Conservation (phyloP, 2,797 vertebrate species). For the Naso thynnoides region DNA sequence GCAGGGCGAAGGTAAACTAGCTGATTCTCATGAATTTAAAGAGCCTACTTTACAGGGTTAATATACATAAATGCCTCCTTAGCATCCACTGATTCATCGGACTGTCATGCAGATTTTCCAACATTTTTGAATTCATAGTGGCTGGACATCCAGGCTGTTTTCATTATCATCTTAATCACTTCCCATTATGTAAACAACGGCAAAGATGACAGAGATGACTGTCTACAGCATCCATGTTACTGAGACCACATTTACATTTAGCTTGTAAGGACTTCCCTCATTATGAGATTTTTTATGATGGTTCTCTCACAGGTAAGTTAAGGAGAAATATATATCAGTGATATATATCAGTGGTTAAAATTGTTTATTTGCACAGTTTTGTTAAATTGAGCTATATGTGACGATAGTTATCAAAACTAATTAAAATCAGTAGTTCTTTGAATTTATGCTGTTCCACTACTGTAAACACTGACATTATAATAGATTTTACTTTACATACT, state of each 20-base stretch:
- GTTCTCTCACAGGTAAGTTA: neutral
- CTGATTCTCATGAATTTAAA: slow-evolving; percentile 84
- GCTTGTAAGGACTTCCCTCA: neutral
- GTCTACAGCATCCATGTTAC: neutral
- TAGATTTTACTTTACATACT: too few relatives aligned
- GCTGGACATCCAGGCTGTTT: slow-evolving; percentile 51
- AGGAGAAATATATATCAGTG: neutral
- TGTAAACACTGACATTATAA: too few relatives aligned
- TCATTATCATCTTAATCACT: slow-evolving; percentile 55
- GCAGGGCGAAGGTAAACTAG: slow-evolving; percentile 55
- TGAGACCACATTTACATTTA: neutral
- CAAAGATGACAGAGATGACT: slow-evolving; percentile 37
- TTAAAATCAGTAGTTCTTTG: too few relatives aligned
- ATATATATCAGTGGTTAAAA: neutral
- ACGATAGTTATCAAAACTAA: too few relatives aligned
- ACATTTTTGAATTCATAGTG: slow-evolving; percentile 52
- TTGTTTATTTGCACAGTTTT: slow-evolving; percentile 13
- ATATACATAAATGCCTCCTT: slow-evolving; percentile 80
- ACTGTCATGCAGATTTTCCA: slow-evolving; percentile 64
- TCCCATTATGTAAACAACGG: slow-evolving; percentile 41
- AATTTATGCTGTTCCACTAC: too few relatives aligned
- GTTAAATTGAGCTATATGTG: neutral
- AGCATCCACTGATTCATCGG: slow-evolving; percentile 63
- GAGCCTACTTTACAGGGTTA: slow-evolving; percentile 81
- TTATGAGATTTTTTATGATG: neutral